Conservation (phyloP, 2,888 invertebrate species). For the Drepanosiphum platanoidis region DNA sequence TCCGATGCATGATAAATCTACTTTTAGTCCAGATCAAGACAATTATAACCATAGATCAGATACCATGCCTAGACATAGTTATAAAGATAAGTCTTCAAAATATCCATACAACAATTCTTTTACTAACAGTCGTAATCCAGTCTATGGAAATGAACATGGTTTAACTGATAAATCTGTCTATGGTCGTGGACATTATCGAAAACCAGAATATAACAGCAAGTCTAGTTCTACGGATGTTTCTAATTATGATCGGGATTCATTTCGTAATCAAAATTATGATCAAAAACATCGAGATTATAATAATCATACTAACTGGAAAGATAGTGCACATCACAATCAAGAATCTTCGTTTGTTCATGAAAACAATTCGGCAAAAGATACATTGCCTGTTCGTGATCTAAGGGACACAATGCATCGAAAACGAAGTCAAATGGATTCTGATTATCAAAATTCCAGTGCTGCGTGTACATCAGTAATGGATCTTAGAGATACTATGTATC, state of each 20-base stretch:
- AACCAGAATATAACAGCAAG: background rate
- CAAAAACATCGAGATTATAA: conserved; percentile 6
- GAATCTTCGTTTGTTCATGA: background rate
- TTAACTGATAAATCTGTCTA: background rate
- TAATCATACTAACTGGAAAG: background rate
- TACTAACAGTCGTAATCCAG: background rate
- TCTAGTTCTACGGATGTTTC: background rate
- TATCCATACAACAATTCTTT: background rate
- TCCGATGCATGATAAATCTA: conserved; percentile 6
- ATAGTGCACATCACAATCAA: conserved; percentile 10
- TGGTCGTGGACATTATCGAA: background rate
- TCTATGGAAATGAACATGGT: background rate
- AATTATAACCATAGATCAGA: conserved; percentile 19
- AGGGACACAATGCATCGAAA: conserved; percentile 35
- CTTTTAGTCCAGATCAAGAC: background rate
- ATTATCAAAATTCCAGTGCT: conserved; percentile 2
- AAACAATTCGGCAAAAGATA: background rate
- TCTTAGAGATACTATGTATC: conserved; percentile 44
- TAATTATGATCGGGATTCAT: background rate
- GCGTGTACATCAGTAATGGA: conserved; percentile 29
- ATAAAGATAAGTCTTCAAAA: background rate
- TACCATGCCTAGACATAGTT: background rate
- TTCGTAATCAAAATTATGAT: conserved; percentile 37
- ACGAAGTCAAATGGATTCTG: conserved; percentile 10
- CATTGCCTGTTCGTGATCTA: conserved; percentile 24